These are phyloP conservation scores for Montipora foliosa DNA, from an alignment of 64 coral and sea anemone genomes.

Conservation along the genomic window DNA sequence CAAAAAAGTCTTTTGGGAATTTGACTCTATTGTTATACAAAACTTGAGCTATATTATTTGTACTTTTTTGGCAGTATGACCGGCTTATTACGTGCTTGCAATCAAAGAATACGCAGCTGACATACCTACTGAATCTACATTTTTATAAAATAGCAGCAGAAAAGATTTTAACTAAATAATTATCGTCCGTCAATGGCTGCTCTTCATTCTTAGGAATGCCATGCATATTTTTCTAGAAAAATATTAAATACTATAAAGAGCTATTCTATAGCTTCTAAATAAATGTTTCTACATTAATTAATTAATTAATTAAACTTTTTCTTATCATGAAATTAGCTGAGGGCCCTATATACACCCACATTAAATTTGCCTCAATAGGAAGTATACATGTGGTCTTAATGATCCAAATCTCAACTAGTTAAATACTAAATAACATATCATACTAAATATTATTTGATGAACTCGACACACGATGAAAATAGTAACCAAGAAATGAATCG, in stretches of 20 bases:
- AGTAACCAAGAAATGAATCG: not conserved
- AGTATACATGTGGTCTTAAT: not conserved
- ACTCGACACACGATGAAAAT: not conserved
- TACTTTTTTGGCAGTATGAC: too few species aligned
- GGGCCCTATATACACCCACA: not conserved
- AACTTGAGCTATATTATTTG: not conserved
- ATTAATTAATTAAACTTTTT: not conserved
- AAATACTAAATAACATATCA: slow-evolving; percentile 40
- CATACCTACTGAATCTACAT: not conserved
- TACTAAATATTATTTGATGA: slow-evolving; percentile 8
- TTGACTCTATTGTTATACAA: too few species aligned
- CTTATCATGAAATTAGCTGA: not conserved
- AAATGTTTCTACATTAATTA: not conserved
- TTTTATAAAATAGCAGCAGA: slow-evolving; percentile 21
- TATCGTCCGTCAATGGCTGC: not conserved
- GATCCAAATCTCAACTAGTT: not conserved
- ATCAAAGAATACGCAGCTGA: not conserved
- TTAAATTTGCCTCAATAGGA: not conserved
- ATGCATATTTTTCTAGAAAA: not conserved
- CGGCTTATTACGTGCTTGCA: too few species aligned
- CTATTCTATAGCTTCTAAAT: slow-evolving; percentile 61
- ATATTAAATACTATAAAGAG: slow-evolving; percentile 43
- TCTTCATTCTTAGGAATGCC: not conserved
- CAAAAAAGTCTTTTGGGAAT: too few species aligned
- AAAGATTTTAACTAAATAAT: slow-evolving; percentile 2